phyloP scores from a whole-genome alignment of 2,797 vertebrate species.

The Myotis daubentonii region DNA sequence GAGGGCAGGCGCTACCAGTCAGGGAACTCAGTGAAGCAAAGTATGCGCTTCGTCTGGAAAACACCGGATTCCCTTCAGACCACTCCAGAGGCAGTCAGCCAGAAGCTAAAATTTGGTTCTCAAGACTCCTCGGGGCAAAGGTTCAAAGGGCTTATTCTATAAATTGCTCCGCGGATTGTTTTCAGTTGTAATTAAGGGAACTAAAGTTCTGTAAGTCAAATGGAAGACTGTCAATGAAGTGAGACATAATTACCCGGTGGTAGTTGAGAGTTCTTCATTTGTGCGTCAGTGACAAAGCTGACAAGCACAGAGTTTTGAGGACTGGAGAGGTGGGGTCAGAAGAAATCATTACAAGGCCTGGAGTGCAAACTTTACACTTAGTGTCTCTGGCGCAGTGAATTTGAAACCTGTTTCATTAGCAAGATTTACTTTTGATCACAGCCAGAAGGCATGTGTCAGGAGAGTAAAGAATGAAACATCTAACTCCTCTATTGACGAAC shows the following conservation, averaged over 20 bases:
- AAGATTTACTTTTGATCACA: constrained; percentile 10
- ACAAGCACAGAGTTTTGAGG: constrained; percentile 41
- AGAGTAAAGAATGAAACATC: neutral
- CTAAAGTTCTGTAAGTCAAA: constrained; percentile 65
- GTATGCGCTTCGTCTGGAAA: constrained; percentile 65
- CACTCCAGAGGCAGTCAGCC: constrained; percentile 70
- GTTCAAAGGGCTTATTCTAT: constrained; percentile 72
- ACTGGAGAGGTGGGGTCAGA: constrained; percentile 36
- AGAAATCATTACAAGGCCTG: constrained; percentile 19
- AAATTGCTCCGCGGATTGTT: constrained; percentile 65
- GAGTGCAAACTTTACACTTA: neutral
- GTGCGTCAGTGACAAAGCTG: constrained; percentile 44
- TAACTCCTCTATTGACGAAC: neutral
- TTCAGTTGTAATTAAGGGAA: constrained; percentile 71
- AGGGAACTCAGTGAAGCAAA: constrained; percentile 64
- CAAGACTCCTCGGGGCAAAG: constrained; percentile 70
- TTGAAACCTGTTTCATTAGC: constrained; percentile 11
- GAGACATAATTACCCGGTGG: constrained; percentile 61
- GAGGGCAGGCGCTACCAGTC: constrained; percentile 54
- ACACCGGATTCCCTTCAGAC: constrained; percentile 68
- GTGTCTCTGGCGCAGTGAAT: neutral
- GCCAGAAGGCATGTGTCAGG: neutral
- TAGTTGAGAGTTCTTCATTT: neutral
- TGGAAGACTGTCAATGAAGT: constrained; percentile 65
- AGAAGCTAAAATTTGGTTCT: constrained; percentile 66